Evolutionary conservation across 2,888 invertebrate genomes (phyloP).

Genomic region (Sepiola atlantica): DNA sequence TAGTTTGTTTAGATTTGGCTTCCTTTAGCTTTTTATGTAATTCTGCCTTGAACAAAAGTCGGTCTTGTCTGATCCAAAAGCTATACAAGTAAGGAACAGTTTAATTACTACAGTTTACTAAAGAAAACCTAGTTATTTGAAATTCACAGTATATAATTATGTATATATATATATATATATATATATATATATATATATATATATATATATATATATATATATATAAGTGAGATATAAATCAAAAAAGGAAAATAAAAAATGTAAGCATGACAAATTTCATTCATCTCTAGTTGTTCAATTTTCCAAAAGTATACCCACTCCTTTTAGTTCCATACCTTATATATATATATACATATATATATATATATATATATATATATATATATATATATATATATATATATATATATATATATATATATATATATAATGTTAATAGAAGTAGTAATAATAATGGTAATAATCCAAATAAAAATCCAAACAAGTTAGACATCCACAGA

Average conservation of each 20-base stretch:
- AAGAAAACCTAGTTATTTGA: no score
- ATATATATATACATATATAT: neutral
- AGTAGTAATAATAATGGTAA: neutral
- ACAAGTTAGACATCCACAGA: no score
- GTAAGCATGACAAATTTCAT: no score
- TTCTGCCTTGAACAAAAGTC: no score
- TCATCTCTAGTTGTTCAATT: neutral
- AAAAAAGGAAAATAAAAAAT: no score
- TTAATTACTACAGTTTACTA: no score
- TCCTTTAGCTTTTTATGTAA: no score
- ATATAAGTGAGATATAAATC: neutral
- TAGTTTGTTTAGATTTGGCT: no score
- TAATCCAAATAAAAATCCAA: no score
- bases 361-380: neutral
- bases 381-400: neutral
- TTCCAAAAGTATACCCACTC: neutral
- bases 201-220: conserved; percentile 14
- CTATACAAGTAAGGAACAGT: no score
- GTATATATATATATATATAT: conserved; percentile 32
- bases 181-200: conserved; percentile 17
- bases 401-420: neutral
- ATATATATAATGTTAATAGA: neutral
- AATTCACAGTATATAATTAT: no score
- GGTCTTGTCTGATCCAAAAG: no score
- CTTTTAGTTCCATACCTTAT: neutral